Evolutionary conservation across 2,797 vertebrate genomes (phyloP).

Genomic region (Oryzias sinensis): DNA sequence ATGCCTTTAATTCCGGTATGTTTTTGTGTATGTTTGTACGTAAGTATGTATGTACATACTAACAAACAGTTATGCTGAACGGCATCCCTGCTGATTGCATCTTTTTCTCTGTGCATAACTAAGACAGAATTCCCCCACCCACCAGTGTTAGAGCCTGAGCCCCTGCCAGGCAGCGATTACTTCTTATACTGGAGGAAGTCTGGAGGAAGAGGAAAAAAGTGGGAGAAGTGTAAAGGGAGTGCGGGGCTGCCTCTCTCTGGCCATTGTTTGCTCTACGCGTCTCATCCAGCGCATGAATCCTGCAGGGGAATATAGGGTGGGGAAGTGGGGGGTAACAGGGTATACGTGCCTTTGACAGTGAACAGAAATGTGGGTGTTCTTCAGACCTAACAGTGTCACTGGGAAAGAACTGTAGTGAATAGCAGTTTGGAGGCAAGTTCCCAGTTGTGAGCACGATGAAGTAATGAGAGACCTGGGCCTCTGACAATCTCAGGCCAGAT

Average conservation of each 20-base stretch:
- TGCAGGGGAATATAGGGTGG: constrained; percentile 41
- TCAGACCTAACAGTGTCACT: constrained; percentile 33
- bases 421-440: constrained; percentile 53
- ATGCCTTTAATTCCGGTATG: too few species aligned
- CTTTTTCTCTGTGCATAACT: constrained; percentile 12
- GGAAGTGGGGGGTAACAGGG: constrained; percentile 28
- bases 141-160: constrained; percentile 15
- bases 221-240: constrained; percentile 25
- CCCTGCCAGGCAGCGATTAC: constrained; percentile 32
- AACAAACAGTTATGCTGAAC: background rate
- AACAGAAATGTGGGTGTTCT: constrained; percentile 67
- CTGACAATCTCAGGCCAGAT: constrained; percentile 76
- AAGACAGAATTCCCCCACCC: constrained; percentile 15
- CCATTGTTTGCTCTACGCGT: constrained; percentile 76
- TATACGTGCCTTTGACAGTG: constrained; percentile 57
- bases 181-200: constrained; percentile 50
- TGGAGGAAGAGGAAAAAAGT: constrained; percentile 51
- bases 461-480: constrained; percentile 72
- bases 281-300: constrained; percentile 67
- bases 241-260: constrained; percentile 41
- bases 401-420: constrained; percentile 52
- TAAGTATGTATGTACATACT: too few species aligned
- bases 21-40: too few species aligned
- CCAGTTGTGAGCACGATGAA: constrained; percentile 55
- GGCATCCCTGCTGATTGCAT: constrained; percentile 13